These are phyloP conservation scores for Arctia plantaginis DNA, from an alignment of 2,888 invertebrate species.

Conservation along the genomic window DNA sequence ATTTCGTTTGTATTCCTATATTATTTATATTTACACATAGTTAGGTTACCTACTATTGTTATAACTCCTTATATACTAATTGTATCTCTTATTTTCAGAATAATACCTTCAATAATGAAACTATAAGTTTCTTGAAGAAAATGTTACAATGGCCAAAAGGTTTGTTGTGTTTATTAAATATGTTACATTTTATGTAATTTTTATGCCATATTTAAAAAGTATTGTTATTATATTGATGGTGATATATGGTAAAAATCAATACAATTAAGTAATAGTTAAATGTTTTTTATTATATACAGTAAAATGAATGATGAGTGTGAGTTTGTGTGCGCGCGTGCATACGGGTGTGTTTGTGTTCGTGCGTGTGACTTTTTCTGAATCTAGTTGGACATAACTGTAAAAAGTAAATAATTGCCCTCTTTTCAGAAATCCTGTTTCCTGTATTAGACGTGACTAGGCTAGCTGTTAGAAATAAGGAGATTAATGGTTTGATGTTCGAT, in stretches of 20 bases:
- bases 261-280: too few species aligned
- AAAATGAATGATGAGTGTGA: neutral
- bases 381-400: neutral
- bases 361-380: neutral
- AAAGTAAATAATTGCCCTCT: neutral
- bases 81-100: constrained; percentile 69
- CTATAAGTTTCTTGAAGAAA: constrained; percentile 86
- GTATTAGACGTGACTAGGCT: constrained; percentile 95
- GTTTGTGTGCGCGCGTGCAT: neutral
- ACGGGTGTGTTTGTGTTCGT: neutral
- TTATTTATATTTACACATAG: too few species aligned
- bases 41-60: neutral
- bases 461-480: constrained; percentile 90
- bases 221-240: neutral
- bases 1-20: too few species aligned
- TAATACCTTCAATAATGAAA: constrained; percentile 73
- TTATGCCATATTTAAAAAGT: too few species aligned
- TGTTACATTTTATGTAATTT: neutral
- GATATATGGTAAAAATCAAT: neutral
- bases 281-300: too few species aligned
- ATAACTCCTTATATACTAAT: neutral
- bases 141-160: constrained; percentile 91
- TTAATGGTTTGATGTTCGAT: constrained; percentile 82
- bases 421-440: constrained; percentile 93
- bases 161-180: too few species aligned